phyloP scores from a whole-genome alignment of 2,797 vertebrate species.

The Melanotaenia maccullochi region DNA sequence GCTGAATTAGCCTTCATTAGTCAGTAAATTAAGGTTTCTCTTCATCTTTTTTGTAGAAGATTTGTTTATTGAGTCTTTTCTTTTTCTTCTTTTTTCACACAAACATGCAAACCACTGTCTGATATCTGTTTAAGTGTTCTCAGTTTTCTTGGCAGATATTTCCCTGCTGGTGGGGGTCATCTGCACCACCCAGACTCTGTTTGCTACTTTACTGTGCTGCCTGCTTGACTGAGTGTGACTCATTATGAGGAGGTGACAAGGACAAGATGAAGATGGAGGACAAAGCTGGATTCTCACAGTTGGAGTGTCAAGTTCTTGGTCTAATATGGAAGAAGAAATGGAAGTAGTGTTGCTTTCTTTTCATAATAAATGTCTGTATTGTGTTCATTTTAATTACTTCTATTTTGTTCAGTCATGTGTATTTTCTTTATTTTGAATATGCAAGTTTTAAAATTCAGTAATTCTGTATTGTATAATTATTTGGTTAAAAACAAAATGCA shows the following conservation, averaged over 20 bases:
- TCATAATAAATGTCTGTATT: too few species aligned
- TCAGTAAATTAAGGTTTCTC: not conserved
- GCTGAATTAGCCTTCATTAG: not conserved
- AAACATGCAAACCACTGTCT: constrained; percentile 26
- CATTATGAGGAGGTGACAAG: constrained; percentile 70
- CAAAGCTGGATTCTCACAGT: constrained; percentile 33
- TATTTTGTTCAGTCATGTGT: too few species aligned
- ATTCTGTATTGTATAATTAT: too few species aligned
- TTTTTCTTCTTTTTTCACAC: constrained; percentile 1
- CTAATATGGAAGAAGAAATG: not conserved
- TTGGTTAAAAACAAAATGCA: too few species aligned
- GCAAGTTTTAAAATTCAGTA: not conserved
- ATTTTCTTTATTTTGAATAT: too few species aligned
- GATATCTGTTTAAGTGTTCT: constrained; percentile 62
- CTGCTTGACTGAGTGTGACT: constrained; percentile 53
- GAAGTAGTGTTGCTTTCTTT: not conserved
- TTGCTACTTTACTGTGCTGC: constrained; percentile 62
- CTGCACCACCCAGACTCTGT: constrained; percentile 52
- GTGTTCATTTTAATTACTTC: not conserved
- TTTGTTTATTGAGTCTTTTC: not conserved
- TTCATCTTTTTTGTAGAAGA: not conserved
- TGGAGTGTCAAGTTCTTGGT: constrained; percentile 23
- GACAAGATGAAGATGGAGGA: constrained; percentile 59
- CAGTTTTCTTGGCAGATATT: constrained; percentile 67
- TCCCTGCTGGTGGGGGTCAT: constrained; percentile 62